Evolutionary conservation across 2,113 vertebrate species (phyloP), one percentile per base, ranked within the genome.

Genomic region (Orthonyx spaldingii): DNA sequence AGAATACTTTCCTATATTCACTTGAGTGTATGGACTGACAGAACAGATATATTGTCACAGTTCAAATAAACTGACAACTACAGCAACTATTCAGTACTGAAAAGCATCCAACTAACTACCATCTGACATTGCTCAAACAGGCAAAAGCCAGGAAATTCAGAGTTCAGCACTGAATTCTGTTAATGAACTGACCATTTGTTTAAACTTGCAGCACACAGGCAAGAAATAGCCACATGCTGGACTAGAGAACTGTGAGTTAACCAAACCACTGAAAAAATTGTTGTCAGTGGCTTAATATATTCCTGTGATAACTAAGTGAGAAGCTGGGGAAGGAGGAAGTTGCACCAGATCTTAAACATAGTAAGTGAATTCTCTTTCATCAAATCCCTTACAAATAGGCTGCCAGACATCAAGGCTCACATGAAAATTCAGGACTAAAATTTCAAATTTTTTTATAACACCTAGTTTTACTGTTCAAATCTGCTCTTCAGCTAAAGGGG

Each of bases 1-100:
- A 97, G 85, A 81, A 90, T 85, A 71, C 33, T 47, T 91, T 96
- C 91, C 86, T 74, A 92, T 39, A 82, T 87, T 78, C 79, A 86
- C 69, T 95, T 46, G 79, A 87, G 84, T 21, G 86, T 96, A 94
- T 87, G 61, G 94, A 78, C 91, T 95, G 77, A 96, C 86, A 95
- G 65, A 78, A 79, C 61, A 96, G 94, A 96, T 95, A 90, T 81
- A 79, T 72, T 79, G 88, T 65, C 93, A 93, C 93, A 89, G 92
- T 92, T 89, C 90, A 97, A 97, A 97, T 68, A 96, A 91, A 96
- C 69, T 42, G 23, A 93, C 83, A 61, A 61, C 84, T 90, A 61
- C 65, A 5, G 87, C 89, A 94, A 47, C 60, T 89, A 83, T 42
- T 93, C 89, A 4, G 23, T 39, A 57, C 82, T 39, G 81, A 94